Evolutionary conservation across 53 echinoderm and acorn worm genomes (phyloP).

Genomic region (Luidia sarsii): DNA sequence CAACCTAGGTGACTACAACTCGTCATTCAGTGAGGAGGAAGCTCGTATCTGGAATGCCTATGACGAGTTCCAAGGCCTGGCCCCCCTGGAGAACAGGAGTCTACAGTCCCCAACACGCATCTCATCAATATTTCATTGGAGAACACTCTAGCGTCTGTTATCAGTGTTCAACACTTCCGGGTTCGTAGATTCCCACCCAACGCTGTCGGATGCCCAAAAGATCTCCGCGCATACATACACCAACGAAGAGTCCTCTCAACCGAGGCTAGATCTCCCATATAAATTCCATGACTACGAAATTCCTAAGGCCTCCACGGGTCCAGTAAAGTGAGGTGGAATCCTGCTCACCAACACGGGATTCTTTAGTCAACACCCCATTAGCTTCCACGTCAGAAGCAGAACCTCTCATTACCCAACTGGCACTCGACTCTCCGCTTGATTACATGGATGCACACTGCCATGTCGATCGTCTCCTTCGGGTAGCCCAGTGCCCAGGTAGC

Average conservation of each 20-base stretch:
- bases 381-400: no score
- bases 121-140: conserved; percentile 21
- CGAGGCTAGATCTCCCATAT: no score
- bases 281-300: no score
- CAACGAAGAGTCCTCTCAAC: no score
- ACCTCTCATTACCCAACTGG: neutral
- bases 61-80: conserved; percentile 13
- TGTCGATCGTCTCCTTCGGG: conserved; percentile 1
- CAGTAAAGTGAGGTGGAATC: no score
- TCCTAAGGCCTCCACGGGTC: no score
- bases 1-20: neutral
- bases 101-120: neutral
- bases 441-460: conserved; percentile 24
- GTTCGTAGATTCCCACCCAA: no score
- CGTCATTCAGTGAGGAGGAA: neutral
- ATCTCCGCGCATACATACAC: no score
- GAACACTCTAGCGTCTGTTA: conserved; percentile 12
- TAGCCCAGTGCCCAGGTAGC: neutral
- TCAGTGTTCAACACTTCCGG: no score
- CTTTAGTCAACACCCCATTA: no score
- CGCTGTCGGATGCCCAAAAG: no score
- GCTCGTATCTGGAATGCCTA: neutral
- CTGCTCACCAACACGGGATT: no score
- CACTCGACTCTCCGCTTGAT: neutral
- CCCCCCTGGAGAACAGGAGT: neutral